Evolutionary conservation across 2,113 vertebrate genomes (phyloP), one percentile per base, ranked within the genome.

Genomic region (Miniopterus natalensis): DNA sequence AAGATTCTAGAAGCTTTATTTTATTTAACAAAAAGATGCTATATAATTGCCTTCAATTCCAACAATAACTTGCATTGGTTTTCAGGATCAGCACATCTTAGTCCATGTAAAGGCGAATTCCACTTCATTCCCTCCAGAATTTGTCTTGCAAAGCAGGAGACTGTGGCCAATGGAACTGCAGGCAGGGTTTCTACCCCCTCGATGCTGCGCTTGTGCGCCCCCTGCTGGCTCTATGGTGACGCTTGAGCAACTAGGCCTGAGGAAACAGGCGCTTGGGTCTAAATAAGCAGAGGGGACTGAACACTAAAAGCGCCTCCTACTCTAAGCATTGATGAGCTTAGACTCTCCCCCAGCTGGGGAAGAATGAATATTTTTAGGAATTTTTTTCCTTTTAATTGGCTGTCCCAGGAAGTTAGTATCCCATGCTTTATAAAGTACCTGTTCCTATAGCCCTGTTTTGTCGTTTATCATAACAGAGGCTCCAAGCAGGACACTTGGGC

Each of bases 211-310:
- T 70, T 85, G 95, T 47, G 78, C 10, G 85, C 88, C 81, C 94
- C 65, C 96, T 97, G 88, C 94, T 92, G 96, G 74, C 57, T 13
- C 49, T 65, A 57, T 66, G 15, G 36, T 51, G 36, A 78, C 81
- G 61, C n/a, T 27, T 36, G 31, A 90, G n/a, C n/a, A 92, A 45
- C 25, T 21, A 59, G 21, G 25, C 13, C 14, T 29, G 49, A 61
- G 53, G 21, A 79, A 71, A 81, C 8, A 31, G 42, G 59, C n/a
- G 10, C 55, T 57, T 83, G 3, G 63, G 65, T 40, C 57, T 49
- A 79, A 92, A 31, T 12, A 68, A 42, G 57, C 1, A 23, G 63
- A 68, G 75, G 42, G 79, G 29, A 71, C 86, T 29, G 36, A 51
- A 0, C 2, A 75, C 14, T 40, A 49, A 93, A 93, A 65, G 66